These are phyloP conservation scores for Myocastor coypus DNA, from an alignment of 2,113 vertebrate genomes.

Conservation along the genomic window DNA sequence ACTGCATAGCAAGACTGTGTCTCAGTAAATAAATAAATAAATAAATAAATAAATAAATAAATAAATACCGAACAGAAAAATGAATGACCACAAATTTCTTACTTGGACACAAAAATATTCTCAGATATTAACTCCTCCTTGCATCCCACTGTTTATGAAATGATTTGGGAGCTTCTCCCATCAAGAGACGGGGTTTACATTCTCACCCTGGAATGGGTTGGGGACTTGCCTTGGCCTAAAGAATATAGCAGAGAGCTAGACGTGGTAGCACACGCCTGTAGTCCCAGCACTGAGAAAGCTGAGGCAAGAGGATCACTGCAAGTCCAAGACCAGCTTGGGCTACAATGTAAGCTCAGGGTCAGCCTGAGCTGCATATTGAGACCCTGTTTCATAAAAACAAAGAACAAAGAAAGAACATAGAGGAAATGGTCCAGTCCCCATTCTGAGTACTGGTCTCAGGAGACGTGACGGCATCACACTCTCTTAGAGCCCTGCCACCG, in stretches of 20 bases:
- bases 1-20: background rate
- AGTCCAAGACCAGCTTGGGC: no score
- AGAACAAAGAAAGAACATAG: no score
- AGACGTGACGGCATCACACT: background rate
- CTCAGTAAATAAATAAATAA: background rate
- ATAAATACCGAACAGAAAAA: background rate
- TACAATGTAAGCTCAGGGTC: no score
- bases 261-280: no score
- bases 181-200: background rate
- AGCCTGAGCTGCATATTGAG: no score
- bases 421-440: background rate
- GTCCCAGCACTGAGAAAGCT: no score
- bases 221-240: background rate
- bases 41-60: background rate
- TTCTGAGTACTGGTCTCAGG: background rate
- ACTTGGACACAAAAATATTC: background rate
- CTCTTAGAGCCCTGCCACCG: background rate
- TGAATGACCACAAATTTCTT: background rate
- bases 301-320: no score
- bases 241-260: background rate
- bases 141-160: background rate
- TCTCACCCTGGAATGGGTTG: background rate
- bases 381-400: no score
- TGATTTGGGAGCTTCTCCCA: background rate
- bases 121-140: background rate